Conservation (phyloP, 2,113 vertebrate species). For the Otolemur garnettii region DNA sequence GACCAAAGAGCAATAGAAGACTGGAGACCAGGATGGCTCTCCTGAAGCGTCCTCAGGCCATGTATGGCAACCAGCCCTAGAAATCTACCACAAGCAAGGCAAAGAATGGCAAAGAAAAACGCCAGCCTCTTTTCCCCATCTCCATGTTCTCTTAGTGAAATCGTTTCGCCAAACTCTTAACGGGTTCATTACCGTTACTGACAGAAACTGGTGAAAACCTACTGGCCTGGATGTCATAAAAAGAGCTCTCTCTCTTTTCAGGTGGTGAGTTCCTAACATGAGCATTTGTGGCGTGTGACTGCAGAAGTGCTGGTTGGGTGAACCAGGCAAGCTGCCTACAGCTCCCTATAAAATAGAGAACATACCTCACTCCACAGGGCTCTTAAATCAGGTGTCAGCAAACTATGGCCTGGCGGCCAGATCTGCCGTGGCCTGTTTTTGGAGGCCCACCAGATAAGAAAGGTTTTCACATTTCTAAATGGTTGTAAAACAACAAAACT, state of each 20-base stretch:
- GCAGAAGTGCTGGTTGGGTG: neutral
- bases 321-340: neutral
- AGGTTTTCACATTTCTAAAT: neutral
- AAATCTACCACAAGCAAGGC: neutral
- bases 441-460: neutral
- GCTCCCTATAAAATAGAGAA: neutral
- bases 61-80: neutral
- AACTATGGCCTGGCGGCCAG: neutral
- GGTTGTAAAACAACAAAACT: neutral
- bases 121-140: neutral
- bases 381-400: neutral
- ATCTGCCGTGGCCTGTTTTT: neutral
- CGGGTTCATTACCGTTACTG: neutral
- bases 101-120: neutral
- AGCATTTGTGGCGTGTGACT: neutral
- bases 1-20: neutral
- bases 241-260: neutral
- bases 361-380: neutral
- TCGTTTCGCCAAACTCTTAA: neutral
- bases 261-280: neutral
- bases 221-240: neutral
- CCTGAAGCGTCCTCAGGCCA: rapidly evolving
- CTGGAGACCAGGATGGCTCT: neutral
- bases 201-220: neutral
- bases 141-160: neutral